Evolutionary conservation across 2,888 invertebrate species (phyloP).

Genomic region (Busseola fusca): DNA sequence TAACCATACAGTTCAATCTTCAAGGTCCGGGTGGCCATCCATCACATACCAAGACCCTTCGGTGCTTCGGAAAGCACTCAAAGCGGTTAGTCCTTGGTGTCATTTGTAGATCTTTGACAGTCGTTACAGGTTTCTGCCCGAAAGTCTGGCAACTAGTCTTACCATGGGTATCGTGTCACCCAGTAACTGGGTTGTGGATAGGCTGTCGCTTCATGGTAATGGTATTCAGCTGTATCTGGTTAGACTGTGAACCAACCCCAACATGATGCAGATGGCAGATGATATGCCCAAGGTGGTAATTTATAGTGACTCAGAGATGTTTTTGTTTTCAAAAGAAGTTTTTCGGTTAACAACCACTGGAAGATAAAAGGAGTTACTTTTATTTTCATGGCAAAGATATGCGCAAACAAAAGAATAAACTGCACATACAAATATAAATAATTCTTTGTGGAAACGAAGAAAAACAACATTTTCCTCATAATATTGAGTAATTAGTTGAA

Average conservation of each 20-base stretch:
- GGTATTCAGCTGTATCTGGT: no score
- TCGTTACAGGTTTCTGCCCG: no score
- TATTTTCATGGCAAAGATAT: not conserved
- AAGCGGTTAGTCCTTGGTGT: no score
- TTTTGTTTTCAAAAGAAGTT: not conserved
- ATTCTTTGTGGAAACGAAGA: not conserved
- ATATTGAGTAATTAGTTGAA: slow-evolving; percentile 16
- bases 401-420: not conserved
- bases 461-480: slow-evolving; percentile 36
- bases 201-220: no score
- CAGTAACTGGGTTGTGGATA: no score
- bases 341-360: not conserved
- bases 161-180: no score
- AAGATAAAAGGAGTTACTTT: not conserved
- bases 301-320: no score
- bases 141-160: no score
- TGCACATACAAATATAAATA: not conserved
- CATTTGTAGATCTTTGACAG: no score
- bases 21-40: not conserved
- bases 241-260: no score
- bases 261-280: not conserved
- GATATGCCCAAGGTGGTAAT: not conserved
- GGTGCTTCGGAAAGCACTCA: no score
- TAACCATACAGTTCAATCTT: not conserved
- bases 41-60: no score